Evolutionary conservation across 2,888 invertebrate species (phyloP).

Genomic region (Tenthredo mesomela): DNA sequence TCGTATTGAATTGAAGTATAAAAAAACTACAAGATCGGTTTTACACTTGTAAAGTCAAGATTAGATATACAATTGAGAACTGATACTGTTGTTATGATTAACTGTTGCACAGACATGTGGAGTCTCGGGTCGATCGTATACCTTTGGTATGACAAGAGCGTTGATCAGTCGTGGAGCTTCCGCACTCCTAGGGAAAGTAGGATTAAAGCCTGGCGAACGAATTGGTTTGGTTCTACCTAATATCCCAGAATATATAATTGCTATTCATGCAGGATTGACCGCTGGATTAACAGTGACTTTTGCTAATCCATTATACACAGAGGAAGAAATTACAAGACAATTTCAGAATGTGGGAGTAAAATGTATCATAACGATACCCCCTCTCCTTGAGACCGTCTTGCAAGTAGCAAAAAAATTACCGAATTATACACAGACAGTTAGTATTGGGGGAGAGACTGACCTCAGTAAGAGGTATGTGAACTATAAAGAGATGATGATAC

Average conservation of each 20-base stretch:
- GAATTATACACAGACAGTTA: constrained; percentile 83
- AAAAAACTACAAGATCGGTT: not conserved
- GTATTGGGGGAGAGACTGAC: constrained; percentile 83
- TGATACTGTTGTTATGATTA: constrained; percentile 62
- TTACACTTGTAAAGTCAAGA: not conserved
- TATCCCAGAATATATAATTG: constrained; percentile 84
- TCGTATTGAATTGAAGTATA: not conserved
- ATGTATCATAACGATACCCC: constrained; percentile 83
- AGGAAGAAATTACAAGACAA: constrained; percentile 83
- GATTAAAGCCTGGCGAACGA: constrained; percentile 82
- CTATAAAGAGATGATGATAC: not conserved
- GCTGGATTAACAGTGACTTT: constrained; percentile 85
- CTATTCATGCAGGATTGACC: constrained; percentile 84
- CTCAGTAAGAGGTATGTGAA: constrained; percentile 69
- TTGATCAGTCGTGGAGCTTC: constrained; percentile 82
- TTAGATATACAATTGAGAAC: constrained; percentile 59
- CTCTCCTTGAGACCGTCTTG: constrained; percentile 82
- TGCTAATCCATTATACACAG: constrained; percentile 85
- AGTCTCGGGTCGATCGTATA: constrained; percentile 83
- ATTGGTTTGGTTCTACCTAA: constrained; percentile 86
- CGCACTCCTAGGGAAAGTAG: constrained; percentile 80
- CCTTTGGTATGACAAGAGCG: constrained; percentile 82
- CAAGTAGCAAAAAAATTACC: constrained; percentile 80
- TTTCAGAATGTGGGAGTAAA: constrained; percentile 83
- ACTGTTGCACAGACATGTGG: constrained; percentile 82